A percentile compares a stretch with the other conserved stretches of the same genome.
phyloP scores from a whole-genome alignment of 2,797 vertebrate species.

The Sebastes matsubarae region DNA sequence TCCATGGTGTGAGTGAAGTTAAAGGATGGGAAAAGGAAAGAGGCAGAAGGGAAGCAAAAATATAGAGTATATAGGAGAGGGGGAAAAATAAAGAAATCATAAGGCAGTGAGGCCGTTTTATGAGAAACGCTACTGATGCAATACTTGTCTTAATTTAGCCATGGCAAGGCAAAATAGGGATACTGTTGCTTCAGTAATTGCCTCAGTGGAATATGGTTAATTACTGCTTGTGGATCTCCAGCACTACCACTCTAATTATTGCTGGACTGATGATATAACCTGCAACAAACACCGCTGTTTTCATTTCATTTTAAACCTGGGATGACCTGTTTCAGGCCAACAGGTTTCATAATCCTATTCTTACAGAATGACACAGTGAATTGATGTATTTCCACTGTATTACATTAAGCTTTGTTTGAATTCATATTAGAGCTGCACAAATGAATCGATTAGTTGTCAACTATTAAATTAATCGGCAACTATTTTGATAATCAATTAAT shows the following conservation, averaged over 20 bases:
- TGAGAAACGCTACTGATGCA: background rate
- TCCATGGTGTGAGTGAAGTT: constrained; percentile 2
- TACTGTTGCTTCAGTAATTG: background rate
- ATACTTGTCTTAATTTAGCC: background rate
- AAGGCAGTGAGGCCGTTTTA: background rate
- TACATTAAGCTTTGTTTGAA: background rate
- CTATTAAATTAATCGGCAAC: too few species aligned
- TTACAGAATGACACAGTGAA: background rate
- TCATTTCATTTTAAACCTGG: background rate
- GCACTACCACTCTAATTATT: background rate
- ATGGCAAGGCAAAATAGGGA: background rate
- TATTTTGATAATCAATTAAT: too few species aligned
- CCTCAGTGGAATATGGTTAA: background rate
- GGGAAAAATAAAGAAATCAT: background rate
- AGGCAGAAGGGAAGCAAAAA: background rate
- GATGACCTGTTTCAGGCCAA: background rate
- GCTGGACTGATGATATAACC: background rate
- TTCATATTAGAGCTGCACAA: background rate
- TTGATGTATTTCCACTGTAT: background rate
- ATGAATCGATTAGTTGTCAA: too few species aligned
- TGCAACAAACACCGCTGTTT: background rate
- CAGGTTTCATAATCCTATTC: background rate
- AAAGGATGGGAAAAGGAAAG: background rate
- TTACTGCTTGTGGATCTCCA: background rate
- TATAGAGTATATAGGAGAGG: background rate